Evolutionary conservation across 2,888 invertebrate genomes (phyloP).

Genomic region (Hedychridium roseum): DNA sequence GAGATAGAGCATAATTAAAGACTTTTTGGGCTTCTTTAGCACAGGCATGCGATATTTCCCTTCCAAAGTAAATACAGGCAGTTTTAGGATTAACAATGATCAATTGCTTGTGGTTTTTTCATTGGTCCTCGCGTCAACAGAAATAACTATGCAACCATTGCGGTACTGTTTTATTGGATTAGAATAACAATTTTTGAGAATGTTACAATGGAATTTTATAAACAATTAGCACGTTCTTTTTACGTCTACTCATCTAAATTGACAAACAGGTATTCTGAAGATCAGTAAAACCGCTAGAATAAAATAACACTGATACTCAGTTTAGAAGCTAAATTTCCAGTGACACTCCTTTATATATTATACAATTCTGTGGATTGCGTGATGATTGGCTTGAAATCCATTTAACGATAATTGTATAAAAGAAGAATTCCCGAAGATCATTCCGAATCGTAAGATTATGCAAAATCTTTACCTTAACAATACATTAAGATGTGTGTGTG

Average conservation of each 20-base stretch:
- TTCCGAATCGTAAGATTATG: slow-evolving; percentile 53
- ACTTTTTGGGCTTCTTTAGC: too few relatives aligned
- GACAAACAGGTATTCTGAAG: slow-evolving; percentile 39
- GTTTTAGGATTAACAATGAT: too few relatives aligned
- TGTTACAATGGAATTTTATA: slow-evolving; percentile 51
- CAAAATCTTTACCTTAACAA: slow-evolving; percentile 62
- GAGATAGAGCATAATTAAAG: too few relatives aligned
- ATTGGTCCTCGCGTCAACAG: too few relatives aligned
- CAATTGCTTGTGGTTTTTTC: too few relatives aligned
- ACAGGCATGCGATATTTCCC: too few relatives aligned
- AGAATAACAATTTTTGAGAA: slow-evolving; percentile 53
- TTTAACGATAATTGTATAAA: slow-evolving; percentile 30
- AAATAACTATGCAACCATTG: slow-evolving; percentile 26
- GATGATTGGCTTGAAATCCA: slow-evolving; percentile 14
- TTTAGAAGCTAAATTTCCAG: slow-evolving; percentile 11
- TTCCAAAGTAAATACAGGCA: too few relatives aligned
- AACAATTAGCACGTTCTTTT: slow-evolving; percentile 35
- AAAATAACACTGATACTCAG: slow-evolving; percentile 27
- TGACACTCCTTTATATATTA: slow-evolving; percentile 1
- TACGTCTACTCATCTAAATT: background rate
- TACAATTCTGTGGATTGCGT: slow-evolving; percentile 6
- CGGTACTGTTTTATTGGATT: slow-evolving; percentile 43
- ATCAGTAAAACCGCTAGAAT: slow-evolving; percentile 26
- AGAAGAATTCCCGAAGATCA: slow-evolving; percentile 19
- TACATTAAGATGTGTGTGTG: slow-evolving; percentile 54